A percentile compares a stretch with the other conserved stretches of the same genome.
Evolutionary conservation across 1,140 invertebrate species (phyloP).

Genomic region (Apolygus lucorum): DNA sequence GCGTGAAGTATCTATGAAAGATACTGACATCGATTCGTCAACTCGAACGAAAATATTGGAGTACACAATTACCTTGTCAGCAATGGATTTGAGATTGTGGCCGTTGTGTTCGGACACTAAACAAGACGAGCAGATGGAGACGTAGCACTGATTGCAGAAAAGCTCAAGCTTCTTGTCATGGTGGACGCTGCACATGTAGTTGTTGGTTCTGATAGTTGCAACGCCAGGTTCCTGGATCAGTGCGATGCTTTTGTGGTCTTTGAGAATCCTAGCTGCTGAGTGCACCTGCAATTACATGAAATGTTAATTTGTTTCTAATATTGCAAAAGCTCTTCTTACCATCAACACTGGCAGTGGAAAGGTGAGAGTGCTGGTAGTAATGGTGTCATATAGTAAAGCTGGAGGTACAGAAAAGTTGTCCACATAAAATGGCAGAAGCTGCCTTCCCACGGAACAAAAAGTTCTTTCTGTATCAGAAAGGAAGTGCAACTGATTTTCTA

Average conservation of each 20-base stretch:
- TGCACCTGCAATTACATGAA: conserved; percentile 31
- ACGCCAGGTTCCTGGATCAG: background rate
- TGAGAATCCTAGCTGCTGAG: conserved; percentile 35
- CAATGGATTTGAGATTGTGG: conserved; percentile 33
- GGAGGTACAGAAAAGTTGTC: background rate
- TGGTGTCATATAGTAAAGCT: background rate
- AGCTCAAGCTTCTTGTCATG: conserved; percentile 33
- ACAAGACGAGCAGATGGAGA: conserved; percentile 38
- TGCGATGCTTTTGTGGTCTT: conserved; percentile 32
- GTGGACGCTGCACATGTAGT: conserved; percentile 31
- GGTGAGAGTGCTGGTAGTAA: background rate
- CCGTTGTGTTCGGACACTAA: conserved; percentile 36
- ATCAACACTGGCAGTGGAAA: no score
- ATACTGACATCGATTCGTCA: background rate
- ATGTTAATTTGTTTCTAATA: conserved; percentile 2
- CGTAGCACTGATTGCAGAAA: conserved; percentile 39
- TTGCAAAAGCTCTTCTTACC: no score
- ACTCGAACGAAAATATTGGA: conserved; percentile 13
- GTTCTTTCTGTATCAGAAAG: no score
- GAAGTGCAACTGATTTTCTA: no score
- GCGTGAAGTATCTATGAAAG: background rate
- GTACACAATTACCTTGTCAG: conserved; percentile 32
- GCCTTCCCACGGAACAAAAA: no score
- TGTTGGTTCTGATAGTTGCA: conserved; percentile 26
- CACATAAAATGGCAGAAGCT: background rate